Evolutionary conservation across 2,888 invertebrate genomes (phyloP).

Genomic region (Dasypolia templi): DNA sequence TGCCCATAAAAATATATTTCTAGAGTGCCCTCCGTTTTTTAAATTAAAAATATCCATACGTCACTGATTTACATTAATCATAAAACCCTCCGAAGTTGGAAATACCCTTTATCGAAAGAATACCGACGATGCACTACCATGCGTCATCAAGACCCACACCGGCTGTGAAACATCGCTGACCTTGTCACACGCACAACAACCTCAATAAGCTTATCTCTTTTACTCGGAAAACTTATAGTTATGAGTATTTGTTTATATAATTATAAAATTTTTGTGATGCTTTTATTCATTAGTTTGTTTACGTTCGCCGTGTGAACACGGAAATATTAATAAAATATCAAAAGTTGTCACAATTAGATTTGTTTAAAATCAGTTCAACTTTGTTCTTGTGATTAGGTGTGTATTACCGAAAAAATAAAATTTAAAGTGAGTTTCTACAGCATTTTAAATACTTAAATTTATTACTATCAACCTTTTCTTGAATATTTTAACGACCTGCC

Average conservation of each 20-base stretch:
- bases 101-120: slow-evolving; percentile 35
- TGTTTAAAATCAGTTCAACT: neutral
- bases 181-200: slow-evolving; percentile 1
- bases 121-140: slow-evolving; percentile 41
- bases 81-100: slow-evolving; percentile 29
- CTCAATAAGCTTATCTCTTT: slow-evolving; percentile 31
- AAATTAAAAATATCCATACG: slow-evolving; percentile 26
- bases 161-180: slow-evolving; percentile 21
- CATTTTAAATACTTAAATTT: neutral
- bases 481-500: fast-evolving
- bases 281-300: slow-evolving; percentile 51
- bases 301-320: slow-evolving; percentile 38
- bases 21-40: neutral
- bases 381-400: slow-evolving; percentile 15
- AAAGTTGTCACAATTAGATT: slow-evolving; percentile 8
- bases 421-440: slow-evolving; percentile 31
- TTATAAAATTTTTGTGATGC: slow-evolving; percentile 40
- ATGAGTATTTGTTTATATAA: slow-evolving; percentile 45
- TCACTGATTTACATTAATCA: slow-evolving; percentile 34
- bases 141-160: slow-evolving; percentile 27
- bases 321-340: neutral
- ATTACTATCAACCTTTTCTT: neutral
- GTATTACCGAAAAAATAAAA: neutral
- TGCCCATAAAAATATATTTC: slow-evolving; percentile 20
- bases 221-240: slow-evolving; percentile 8